A percentile compares a stretch with the other conserved stretches of the same genome.
Conservation (phyloP, 2,113 vertebrate genomes). For the Ranitomeya imitator region DNA sequence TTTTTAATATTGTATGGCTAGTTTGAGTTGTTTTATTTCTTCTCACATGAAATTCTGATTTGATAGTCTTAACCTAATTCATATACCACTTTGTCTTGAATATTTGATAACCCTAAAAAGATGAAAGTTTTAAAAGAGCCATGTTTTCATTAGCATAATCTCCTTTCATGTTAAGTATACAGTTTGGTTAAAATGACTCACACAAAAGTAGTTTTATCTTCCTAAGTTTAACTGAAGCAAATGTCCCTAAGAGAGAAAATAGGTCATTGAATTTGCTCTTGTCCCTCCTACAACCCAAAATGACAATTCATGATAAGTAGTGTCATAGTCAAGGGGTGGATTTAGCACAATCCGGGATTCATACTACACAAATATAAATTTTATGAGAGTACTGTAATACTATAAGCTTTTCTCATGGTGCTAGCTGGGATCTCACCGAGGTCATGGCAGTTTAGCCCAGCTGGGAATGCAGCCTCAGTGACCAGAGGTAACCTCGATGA, state of each 20-base stretch:
- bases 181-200: slow-evolving; percentile 45
- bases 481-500: too few relatives aligned
- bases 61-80: slow-evolving; percentile 52
- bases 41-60: slow-evolving; percentile 38
- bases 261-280: not conserved
- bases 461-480: too few relatives aligned
- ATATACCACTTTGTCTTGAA: slow-evolving; percentile 55
- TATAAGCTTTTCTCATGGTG: too few relatives aligned
- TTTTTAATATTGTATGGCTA: slow-evolving; percentile 47
- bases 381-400: too few relatives aligned
- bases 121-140: slow-evolving; percentile 47
- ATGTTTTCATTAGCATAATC: slow-evolving; percentile 54
- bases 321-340: not conserved
- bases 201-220: slow-evolving; percentile 47
- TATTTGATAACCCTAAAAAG: slow-evolving; percentile 54
- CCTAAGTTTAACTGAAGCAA: slow-evolving; percentile 31
- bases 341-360: not conserved
- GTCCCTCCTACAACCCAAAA: not conserved
- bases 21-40: slow-evolving; percentile 26
- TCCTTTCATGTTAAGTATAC: slow-evolving; percentile 53
- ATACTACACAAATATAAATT: not conserved
- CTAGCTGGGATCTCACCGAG: too few relatives aligned
- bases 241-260: slow-evolving; percentile 29
- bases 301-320: not conserved
- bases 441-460: too few relatives aligned